Conservation (phyloP, 2,888 invertebrate species). For the Xestoiulus laeticollis region DNA sequence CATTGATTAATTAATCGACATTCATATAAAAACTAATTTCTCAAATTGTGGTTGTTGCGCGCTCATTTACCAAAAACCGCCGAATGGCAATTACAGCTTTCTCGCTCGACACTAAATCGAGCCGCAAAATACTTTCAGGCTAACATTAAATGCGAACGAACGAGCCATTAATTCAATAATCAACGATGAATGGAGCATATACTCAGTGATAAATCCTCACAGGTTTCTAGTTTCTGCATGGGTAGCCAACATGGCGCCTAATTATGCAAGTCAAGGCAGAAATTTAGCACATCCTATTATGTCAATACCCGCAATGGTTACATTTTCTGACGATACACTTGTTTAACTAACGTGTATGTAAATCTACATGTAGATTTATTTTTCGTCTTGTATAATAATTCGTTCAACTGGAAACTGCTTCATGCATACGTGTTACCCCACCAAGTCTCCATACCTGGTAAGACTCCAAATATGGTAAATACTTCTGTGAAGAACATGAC, state of each 20-base stretch:
- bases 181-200: slow-evolving; percentile 38
- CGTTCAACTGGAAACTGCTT: no score
- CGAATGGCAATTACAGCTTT: slow-evolving; percentile 34
- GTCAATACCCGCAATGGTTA: no score
- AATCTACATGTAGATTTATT: no score
- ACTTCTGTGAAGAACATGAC: no score
- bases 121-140: slow-evolving; percentile 40
- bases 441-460: no score
- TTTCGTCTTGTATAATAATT: no score
- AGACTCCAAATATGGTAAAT: no score
- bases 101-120: slow-evolving; percentile 41
- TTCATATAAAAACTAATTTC: slow-evolving; percentile 38
- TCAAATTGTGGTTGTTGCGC: slow-evolving; percentile 39
- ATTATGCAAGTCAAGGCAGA: neutral
- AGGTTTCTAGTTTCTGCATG: neutral
- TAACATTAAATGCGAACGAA: slow-evolving; percentile 39
- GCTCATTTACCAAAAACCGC: slow-evolving; percentile 38
- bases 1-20: slow-evolving; percentile 43
- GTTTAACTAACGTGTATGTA: no score
- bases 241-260: neutral
- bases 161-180: slow-evolving; percentile 43
- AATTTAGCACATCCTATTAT: no score
- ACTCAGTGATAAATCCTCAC: neutral
- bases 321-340: no score
- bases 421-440: no score